A percentile compares a stretch with the other conserved stretches of the same genome.
phyloP scores from a whole-genome alignment of 2,888 invertebrate species.

The Erebia epiphron region DNA sequence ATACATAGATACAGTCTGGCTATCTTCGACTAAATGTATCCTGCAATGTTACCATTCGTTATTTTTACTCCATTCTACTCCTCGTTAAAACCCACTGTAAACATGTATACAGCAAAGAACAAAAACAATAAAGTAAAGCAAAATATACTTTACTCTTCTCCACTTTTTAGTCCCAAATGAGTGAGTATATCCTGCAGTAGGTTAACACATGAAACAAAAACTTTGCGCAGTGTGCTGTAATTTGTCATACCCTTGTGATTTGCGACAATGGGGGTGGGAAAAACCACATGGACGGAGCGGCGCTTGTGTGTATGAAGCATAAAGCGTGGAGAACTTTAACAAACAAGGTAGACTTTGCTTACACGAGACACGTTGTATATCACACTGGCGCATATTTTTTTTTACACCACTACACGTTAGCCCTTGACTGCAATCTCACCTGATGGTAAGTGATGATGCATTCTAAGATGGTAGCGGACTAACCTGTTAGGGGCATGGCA shows the following conservation, averaged over 20 bases:
- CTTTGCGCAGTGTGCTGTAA: conserved; percentile 3
- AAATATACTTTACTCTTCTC: neutral
- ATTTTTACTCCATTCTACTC: neutral
- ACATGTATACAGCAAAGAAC: neutral
- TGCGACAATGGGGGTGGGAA: conserved; percentile 11
- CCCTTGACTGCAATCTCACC: too few species aligned
- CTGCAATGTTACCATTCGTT: neutral
- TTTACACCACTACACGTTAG: too few species aligned
- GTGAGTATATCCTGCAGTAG: conserved; percentile 1
- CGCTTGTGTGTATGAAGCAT: neutral
- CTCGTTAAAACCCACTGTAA: neutral
- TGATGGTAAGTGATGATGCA: too few species aligned
- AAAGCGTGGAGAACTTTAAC: neutral
- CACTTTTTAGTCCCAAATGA: neutral
- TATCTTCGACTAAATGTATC: too few species aligned
- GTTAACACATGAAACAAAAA: conserved; percentile 13
- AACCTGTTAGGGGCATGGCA: too few species aligned
- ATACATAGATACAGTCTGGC: too few species aligned
- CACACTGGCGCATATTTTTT: too few species aligned
- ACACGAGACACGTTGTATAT: too few species aligned
- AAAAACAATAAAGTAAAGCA: conserved; percentile 1
- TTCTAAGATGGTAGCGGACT: too few species aligned
- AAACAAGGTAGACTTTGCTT: neutral
- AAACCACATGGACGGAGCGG: neutral
- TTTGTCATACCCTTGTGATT: conserved; percentile 16